Conservation (phyloP, 2,797 vertebrate species). For the Thalassophryne amazonica region DNA sequence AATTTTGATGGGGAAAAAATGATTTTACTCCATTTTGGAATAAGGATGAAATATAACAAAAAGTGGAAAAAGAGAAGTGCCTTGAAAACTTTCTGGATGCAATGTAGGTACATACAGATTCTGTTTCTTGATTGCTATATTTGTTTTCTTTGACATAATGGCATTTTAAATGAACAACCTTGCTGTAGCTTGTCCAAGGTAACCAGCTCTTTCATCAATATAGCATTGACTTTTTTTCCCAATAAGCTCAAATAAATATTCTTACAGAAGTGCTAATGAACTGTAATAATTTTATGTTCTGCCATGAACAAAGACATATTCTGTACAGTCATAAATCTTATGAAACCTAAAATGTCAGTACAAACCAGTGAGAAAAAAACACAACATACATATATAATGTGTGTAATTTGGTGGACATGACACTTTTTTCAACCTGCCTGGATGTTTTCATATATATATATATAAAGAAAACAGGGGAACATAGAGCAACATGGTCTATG, state of each 20-base stretch:
- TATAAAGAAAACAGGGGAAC: slow-evolving; percentile 14
- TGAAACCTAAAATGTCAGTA: background rate
- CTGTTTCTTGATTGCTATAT: background rate
- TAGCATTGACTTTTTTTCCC: background rate
- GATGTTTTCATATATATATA: too few species aligned
- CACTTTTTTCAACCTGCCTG: too few species aligned
- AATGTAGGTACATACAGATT: background rate
- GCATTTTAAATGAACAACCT: background rate
- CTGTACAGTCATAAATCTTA: background rate
- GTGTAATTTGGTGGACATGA: background rate
- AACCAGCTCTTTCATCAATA: background rate
- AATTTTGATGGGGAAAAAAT: too few species aligned
- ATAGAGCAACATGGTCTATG: slow-evolving; percentile 51
- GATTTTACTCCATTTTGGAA: too few species aligned
- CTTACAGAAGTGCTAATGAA: background rate
- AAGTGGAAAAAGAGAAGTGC: too few species aligned
- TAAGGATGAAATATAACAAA: too few species aligned
- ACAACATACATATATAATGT: too few species aligned
- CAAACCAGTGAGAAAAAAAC: background rate
- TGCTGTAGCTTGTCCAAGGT: background rate
- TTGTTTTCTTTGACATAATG: background rate
- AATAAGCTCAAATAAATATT: background rate
- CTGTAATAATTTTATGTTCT: background rate
- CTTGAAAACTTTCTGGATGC: too few species aligned
- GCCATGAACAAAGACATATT: background rate